Evolutionary conservation across 2,797 vertebrate species (phyloP).

Genomic region (Halcyon smyrnensis): DNA sequence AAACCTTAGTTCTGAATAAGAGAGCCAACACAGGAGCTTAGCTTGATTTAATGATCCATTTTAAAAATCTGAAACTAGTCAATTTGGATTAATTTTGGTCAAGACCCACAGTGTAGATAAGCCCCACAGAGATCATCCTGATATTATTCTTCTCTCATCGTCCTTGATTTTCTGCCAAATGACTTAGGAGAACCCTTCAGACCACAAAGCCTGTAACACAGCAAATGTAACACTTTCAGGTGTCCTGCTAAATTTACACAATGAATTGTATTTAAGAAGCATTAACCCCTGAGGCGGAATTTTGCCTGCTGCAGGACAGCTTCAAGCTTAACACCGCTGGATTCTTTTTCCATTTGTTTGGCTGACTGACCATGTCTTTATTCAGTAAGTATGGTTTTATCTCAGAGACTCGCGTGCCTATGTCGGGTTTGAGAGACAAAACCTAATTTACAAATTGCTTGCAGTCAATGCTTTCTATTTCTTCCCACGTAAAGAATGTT

Average conservation of each 20-base stretch:
- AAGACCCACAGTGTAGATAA: neutral
- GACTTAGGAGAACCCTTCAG: neutral
- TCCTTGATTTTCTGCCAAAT: slow-evolving; percentile 14
- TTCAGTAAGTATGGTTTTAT: neutral
- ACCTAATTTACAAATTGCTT: neutral
- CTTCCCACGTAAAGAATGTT: neutral
- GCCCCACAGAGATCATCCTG: neutral
- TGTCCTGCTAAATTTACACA: neutral
- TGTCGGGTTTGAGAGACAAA: neutral
- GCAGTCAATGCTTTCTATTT: neutral
- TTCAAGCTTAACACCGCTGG: neutral
- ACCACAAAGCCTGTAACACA: neutral
- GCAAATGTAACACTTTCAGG: neutral
- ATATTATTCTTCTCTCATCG: neutral
- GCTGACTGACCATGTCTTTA: neutral
- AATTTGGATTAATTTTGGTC: neutral
- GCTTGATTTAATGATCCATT: neutral
- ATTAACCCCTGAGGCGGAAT: neutral
- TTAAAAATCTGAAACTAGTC: neutral
- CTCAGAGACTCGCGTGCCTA: neutral
- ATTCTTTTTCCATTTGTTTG: neutral
- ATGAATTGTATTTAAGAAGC: neutral
- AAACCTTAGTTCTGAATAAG: neutral
- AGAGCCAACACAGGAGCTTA: neutral
- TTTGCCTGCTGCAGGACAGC: neutral